phyloP scores from a whole-genome alignment of 2,797 vertebrate genomes.

The Simalia tracyae region DNA sequence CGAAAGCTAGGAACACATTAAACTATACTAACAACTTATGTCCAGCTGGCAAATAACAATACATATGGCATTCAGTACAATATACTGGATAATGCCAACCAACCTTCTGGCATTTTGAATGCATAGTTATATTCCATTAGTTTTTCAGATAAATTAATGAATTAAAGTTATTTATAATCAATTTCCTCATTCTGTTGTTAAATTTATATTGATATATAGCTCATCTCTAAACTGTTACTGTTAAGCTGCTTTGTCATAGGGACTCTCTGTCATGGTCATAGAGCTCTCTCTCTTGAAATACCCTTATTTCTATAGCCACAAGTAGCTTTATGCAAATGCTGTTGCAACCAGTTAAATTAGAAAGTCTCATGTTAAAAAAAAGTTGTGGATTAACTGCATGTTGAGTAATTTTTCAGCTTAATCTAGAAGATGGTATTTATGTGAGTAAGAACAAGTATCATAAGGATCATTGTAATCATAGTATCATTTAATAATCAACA shows the following conservation, averaged over 20 bases:
- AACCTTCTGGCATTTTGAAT: too few species aligned
- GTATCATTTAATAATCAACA: not conserved
- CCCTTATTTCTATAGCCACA: not conserved
- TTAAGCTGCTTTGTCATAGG: not conserved
- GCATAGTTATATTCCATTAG: too few species aligned
- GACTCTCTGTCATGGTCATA: not conserved
- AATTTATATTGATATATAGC: not conserved
- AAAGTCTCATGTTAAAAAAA: not conserved
- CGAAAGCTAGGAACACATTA: not conserved
- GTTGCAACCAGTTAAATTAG: not conserved
- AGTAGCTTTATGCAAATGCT: not conserved
- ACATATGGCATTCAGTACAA: not conserved
- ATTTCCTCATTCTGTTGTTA: not conserved
- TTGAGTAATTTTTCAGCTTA: not conserved
- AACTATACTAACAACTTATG: not conserved
- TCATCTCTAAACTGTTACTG: not conserved
- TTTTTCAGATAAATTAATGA: too few species aligned
- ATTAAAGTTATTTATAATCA: too few species aligned
- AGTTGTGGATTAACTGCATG: not conserved
- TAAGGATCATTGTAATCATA: not conserved
- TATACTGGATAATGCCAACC: not conserved
- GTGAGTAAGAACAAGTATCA: not conserved
- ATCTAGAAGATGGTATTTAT: not conserved
- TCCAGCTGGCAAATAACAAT: not conserved
- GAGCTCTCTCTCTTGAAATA: not conserved